These are phyloP conservation scores for Chaunax sp. DNA, from an alignment of 2,797 vertebrate species.

Conservation along the genomic window DNA sequence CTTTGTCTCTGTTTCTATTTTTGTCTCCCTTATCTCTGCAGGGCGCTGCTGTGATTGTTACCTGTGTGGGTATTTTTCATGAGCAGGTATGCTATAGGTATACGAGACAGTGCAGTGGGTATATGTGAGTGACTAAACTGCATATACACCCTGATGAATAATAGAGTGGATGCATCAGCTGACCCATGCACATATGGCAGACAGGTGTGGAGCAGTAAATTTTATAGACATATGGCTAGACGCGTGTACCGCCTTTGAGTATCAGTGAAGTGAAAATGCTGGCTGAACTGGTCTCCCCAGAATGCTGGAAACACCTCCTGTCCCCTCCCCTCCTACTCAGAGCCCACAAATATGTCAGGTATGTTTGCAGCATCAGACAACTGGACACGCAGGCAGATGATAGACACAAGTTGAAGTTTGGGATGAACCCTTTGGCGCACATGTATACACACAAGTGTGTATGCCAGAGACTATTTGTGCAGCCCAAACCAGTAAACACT, in stretches of 20 bases:
- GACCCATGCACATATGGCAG: slow-evolving; percentile 22
- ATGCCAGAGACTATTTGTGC: neutral
- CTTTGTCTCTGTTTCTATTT: slow-evolving; percentile 53
- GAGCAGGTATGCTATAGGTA: too few relatives aligned
- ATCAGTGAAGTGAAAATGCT: slow-evolving; percentile 44
- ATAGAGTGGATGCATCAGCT: neutral
- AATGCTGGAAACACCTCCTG: slow-evolving; percentile 6
- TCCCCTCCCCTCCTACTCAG: slow-evolving; percentile 19
- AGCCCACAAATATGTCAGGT: slow-evolving; percentile 64
- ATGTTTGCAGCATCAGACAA: slow-evolving; percentile 34
- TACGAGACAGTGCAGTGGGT: neutral
- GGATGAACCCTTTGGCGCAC: neutral
- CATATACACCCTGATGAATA: slow-evolving; percentile 9
- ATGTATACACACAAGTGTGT: neutral
- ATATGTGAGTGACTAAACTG: slow-evolving; percentile 16
- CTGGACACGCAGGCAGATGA: neutral
- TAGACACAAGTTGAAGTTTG: neutral
- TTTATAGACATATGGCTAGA: slow-evolving; percentile 29
- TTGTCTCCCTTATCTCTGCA: neutral
- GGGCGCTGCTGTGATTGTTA: neutral
- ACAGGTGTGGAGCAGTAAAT: slow-evolving; percentile 19
- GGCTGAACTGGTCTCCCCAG: slow-evolving; percentile 41
- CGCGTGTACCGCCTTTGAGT: neutral
- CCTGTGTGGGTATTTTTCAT: neutral
- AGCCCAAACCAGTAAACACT: slow-evolving; percentile 36